phyloP scores from a whole-genome alignment of 2,888 invertebrate species.

The Agrotis clavis region DNA sequence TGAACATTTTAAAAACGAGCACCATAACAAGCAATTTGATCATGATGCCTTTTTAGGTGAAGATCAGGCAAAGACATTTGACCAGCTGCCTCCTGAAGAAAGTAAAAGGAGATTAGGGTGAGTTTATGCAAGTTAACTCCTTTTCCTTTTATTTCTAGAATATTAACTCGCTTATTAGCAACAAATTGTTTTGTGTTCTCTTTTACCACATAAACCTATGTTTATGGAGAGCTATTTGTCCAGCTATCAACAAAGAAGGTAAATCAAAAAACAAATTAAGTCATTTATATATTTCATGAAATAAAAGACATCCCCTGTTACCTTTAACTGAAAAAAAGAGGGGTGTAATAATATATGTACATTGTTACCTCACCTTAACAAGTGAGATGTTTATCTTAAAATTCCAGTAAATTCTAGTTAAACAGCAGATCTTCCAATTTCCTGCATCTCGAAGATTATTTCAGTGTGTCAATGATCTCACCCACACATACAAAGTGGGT shows the following conservation, averaged over 20 bases:
- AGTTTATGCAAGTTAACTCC: slow-evolving; percentile 49
- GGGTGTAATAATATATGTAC: not conserved
- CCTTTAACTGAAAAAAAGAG: not conserved
- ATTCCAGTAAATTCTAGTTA: slow-evolving; percentile 39
- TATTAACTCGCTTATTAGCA: not conserved
- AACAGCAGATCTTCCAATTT: slow-evolving; percentile 45
- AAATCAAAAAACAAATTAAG: not conserved
- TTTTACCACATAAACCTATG: not conserved
- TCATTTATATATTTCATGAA: not conserved
- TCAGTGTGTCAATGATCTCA: slow-evolving; percentile 64
- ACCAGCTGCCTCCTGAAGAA: slow-evolving; percentile 98
- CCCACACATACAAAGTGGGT: slow-evolving; percentile 73
- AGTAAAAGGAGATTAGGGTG: slow-evolving; percentile 96
- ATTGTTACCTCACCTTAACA: not conserved
- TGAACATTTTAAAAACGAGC: slow-evolving; percentile 95
- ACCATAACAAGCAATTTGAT: slow-evolving; percentile 97
- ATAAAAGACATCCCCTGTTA: not conserved
- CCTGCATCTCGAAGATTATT: slow-evolving; percentile 64
- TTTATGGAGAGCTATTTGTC: not conserved
- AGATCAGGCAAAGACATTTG: slow-evolving; percentile 97
- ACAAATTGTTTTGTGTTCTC: not conserved
- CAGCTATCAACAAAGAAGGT: not conserved
- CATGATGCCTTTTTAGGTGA: slow-evolving; percentile 99
- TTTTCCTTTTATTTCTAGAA: not conserved
- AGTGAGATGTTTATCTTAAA: not conserved